phyloP scores from a whole-genome alignment of 2,113 vertebrate species.

The Malurus alboscapulatus region DNA sequence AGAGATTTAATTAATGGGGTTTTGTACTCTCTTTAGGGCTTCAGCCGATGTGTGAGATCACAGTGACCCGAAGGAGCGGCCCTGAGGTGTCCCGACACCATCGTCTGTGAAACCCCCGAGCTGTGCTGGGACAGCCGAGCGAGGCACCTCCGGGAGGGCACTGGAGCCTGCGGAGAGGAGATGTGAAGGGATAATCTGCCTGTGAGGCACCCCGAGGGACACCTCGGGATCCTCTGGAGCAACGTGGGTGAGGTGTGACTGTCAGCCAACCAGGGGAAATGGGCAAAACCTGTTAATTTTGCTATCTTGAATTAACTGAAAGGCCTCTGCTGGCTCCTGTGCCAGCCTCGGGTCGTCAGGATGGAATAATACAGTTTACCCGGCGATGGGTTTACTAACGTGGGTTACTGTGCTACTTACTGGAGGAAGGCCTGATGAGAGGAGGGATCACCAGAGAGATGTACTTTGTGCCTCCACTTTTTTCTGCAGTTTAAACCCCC shows the following conservation, averaged over 20 bases:
- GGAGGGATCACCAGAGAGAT: not conserved
- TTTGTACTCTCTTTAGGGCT: not conserved
- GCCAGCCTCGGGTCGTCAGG: not conserved
- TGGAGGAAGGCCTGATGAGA: not conserved
- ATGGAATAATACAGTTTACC: not conserved
- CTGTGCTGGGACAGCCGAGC: not conserved
- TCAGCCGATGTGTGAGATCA: accelerated
- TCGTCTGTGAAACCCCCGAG: not conserved
- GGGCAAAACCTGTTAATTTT: not conserved
- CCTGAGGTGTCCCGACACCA: not conserved
- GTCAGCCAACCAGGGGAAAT: accelerated
- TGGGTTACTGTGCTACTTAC: not conserved
- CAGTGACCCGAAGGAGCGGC: not conserved
- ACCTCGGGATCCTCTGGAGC: not conserved
- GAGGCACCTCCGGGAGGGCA: accelerated
- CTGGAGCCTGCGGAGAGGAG: not conserved
- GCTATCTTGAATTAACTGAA: accelerated
- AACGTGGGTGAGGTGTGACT: not conserved
- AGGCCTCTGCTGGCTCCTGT: not conserved
- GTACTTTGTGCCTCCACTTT: not conserved
- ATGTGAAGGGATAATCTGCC: accelerated
- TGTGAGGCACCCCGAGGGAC: accelerated
- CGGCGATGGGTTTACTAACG: not conserved
- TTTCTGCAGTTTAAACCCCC: not conserved
- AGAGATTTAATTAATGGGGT: not conserved